phyloP scores from a whole-genome alignment of 2,797 vertebrate species.

The Pterois miles region DNA sequence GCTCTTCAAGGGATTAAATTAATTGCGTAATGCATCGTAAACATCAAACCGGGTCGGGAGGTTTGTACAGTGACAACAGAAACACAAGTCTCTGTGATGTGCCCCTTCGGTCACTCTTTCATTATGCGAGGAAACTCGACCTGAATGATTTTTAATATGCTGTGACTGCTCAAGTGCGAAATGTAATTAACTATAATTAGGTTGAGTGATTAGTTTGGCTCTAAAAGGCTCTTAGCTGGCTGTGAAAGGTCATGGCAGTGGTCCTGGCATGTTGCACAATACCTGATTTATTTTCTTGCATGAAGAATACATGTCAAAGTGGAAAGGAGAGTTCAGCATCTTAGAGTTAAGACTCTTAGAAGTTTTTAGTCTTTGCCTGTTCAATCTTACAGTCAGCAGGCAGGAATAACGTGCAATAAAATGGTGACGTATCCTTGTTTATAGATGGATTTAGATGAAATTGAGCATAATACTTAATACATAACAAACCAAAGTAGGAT shows the following conservation, averaged over 20 bases:
- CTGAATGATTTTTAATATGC: constrained; percentile 20
- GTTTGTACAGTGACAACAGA: constrained; percentile 7
- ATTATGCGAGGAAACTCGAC: constrained; percentile 10
- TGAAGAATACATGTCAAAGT: not conserved
- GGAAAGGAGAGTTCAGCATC: not conserved
- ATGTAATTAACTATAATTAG: constrained; percentile 45
- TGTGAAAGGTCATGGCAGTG: constrained; percentile 10
- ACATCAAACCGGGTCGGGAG: not conserved
- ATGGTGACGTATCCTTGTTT: not conserved
- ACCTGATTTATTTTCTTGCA: not conserved
- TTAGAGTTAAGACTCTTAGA: too few relatives aligned
- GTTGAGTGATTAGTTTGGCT: constrained; percentile 16
- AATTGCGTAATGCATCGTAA: not conserved
- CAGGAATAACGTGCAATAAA: not conserved
- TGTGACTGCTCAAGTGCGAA: constrained; percentile 36
- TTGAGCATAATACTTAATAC: not conserved
- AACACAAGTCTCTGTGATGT: not conserved
- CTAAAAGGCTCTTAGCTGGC: constrained; percentile 3
- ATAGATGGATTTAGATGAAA: not conserved
- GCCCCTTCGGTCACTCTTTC: not conserved
- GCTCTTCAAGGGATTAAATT: not conserved
- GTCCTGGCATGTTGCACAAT: not conserved
- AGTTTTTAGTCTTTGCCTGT: not conserved
- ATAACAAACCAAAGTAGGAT: not conserved
- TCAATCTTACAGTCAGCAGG: not conserved